Conservation (phyloP, 2,113 vertebrate species). For the Cyanoramphus novaezelandiae region DNA sequence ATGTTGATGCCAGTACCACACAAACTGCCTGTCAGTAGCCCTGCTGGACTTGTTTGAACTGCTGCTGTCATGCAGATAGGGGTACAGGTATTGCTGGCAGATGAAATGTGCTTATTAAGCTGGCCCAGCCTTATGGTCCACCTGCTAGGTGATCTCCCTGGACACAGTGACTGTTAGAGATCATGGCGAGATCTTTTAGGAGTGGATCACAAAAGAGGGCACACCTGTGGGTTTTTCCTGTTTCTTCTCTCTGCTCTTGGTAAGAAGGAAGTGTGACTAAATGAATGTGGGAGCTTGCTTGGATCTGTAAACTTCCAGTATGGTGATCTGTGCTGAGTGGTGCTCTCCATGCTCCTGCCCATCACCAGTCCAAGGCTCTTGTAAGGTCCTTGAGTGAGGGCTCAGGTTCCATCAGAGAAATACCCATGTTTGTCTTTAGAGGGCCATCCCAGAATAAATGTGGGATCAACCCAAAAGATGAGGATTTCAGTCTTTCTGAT, state of each 20-base stretch:
- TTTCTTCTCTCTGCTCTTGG: neutral
- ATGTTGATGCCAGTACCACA: rapidly evolving
- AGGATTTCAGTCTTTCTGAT: neutral
- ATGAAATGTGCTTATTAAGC: neutral
- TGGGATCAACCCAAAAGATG: neutral
- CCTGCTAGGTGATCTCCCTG: neutral
- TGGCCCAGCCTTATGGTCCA: no score
- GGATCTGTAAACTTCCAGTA: neutral
- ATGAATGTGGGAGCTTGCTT: neutral
- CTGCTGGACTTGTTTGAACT: neutral
- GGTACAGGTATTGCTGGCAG: neutral
- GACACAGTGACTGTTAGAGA: neutral
- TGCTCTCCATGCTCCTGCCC: neutral
- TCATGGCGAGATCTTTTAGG: neutral
- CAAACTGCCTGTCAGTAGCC: neutral
- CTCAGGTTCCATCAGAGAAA: neutral
- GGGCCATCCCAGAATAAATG: neutral
- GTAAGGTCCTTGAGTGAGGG: neutral
- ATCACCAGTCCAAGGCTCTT: neutral
- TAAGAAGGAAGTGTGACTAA: neutral
- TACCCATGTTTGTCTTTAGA: neutral
- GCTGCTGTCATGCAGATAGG: rapidly evolving
- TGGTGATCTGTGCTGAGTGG: neutral
- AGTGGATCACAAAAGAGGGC: neutral
- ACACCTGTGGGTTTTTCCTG: neutral